phyloP scores from a whole-genome alignment of 2,113 vertebrate genomes.

The Acrocephalus arundinaceus region DNA sequence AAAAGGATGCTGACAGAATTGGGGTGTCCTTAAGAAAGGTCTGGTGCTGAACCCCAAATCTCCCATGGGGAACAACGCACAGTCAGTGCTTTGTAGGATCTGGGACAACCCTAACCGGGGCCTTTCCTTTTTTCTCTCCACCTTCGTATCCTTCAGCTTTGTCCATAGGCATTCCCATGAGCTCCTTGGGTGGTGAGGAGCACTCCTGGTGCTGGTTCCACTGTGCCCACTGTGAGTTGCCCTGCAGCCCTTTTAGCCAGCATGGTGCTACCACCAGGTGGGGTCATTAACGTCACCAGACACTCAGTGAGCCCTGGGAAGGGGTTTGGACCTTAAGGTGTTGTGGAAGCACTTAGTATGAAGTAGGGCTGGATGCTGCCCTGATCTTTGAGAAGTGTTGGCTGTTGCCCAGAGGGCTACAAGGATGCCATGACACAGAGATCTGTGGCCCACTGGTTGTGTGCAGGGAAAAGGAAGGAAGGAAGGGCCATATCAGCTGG shows the following conservation, averaged over 20 bases:
- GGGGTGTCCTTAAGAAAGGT: background rate
- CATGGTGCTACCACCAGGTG: too few relatives aligned
- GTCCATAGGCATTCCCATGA: fast-evolving
- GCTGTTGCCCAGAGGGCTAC: background rate
- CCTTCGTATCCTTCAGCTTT: background rate
- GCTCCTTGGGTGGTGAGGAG: background rate
- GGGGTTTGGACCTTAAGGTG: background rate
- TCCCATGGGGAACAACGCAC: fast-evolving
- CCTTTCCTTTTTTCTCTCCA: background rate
- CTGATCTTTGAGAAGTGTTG: background rate
- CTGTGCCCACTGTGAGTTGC: background rate
- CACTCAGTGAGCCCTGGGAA: background rate
- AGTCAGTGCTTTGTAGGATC: background rate
- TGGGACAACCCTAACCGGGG: background rate
- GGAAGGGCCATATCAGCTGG: background rate
- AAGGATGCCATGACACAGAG: background rate
- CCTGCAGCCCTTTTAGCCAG: background rate
- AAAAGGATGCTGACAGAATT: background rate
- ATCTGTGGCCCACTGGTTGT: background rate
- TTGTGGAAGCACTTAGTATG: background rate
- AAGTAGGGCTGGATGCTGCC: background rate
- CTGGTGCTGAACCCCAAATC: background rate
- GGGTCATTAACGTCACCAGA: background rate
- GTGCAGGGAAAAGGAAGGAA: background rate
- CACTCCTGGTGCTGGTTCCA: background rate